Evolutionary conservation across 2,888 invertebrate species (phyloP).

Genomic region (Drosophila prostipennis): DNA sequence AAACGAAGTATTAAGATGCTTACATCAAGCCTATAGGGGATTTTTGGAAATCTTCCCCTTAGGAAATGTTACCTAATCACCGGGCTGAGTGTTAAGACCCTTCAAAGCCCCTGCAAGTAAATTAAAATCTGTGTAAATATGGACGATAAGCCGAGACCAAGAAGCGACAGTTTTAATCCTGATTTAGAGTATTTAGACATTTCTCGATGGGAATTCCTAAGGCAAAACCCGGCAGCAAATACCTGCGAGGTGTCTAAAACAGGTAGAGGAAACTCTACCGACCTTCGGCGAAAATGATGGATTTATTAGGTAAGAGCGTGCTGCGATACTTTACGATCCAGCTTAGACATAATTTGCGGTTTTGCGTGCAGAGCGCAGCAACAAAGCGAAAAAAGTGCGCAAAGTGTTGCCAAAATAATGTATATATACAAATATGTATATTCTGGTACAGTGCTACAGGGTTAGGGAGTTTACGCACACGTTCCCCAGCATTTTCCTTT

Average conservation of each 20-base stretch:
- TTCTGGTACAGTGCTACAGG: constrained; percentile 1
- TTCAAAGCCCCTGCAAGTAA: constrained; percentile 28
- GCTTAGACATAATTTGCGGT: constrained; percentile 69
- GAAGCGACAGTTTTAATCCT: constrained; percentile 27
- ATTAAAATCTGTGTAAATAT: constrained; percentile 57
- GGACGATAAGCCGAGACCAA: constrained; percentile 24
- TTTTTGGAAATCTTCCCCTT: not conserved
- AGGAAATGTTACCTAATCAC: constrained; percentile 29
- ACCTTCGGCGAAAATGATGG: constrained; percentile 55
- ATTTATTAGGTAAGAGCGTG: constrained; percentile 66
- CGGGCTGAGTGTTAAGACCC: constrained; percentile 1
- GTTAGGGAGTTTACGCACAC: constrained; percentile 25
- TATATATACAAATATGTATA: constrained; percentile 8
- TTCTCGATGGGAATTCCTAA: constrained; percentile 5
- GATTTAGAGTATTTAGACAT: constrained; percentile 43
- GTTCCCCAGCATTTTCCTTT: constrained; percentile 37
- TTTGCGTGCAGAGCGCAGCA: constrained; percentile 38
- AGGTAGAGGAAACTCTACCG: constrained; percentile 32
- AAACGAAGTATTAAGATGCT: constrained; percentile 4
- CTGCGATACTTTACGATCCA: constrained; percentile 39
- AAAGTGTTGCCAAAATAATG: constrained; percentile 56
- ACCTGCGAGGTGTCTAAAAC: constrained; percentile 14
- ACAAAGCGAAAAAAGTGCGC: constrained; percentile 41
- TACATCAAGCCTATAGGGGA: not conserved
- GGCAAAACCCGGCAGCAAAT: constrained; percentile 3